phyloP scores from a whole-genome alignment of 2,797 vertebrate genomes.

The Buceros bicornis region DNA sequence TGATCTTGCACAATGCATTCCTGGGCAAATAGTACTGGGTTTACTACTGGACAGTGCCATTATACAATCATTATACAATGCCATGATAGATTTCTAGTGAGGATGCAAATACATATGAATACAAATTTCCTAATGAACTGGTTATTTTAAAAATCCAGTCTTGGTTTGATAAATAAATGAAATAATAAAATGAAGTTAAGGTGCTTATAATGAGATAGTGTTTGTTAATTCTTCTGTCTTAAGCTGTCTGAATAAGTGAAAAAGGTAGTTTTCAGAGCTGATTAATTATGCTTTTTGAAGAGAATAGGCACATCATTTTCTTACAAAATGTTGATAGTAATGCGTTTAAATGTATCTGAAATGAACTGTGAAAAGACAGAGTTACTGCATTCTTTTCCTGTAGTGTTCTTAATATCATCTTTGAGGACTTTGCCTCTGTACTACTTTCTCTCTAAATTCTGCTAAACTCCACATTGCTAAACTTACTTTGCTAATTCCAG shows the following conservation, averaged over 20 bases:
- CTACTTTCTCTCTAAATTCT: neutral
- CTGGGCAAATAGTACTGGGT: neutral
- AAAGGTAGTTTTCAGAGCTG: neutral
- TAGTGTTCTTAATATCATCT: neutral
- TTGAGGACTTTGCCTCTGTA: neutral
- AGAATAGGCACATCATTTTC: slow-evolving; percentile 14
- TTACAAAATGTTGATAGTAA: slow-evolving; percentile 15
- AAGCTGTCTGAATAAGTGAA: neutral
- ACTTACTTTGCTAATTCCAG: slow-evolving; percentile 5
- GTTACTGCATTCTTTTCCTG: neutral
- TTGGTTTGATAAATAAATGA: neutral
- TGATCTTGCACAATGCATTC: neutral
- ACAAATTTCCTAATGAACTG: neutral
- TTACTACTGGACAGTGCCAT: neutral
- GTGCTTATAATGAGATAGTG: neutral
- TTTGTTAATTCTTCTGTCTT: neutral
- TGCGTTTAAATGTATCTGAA: neutral
- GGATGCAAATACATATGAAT: neutral
- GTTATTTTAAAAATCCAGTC: neutral
- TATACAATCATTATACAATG: neutral
- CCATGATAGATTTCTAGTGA: neutral
- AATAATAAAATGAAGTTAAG: neutral
- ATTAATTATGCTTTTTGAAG: slow-evolving; percentile 10
- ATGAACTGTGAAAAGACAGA: slow-evolving; percentile 20
- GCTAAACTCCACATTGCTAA: neutral